These are phyloP conservation scores for Xyrichtys novacula DNA, from an alignment of 2,797 vertebrate genomes.

Conservation along the genomic window DNA sequence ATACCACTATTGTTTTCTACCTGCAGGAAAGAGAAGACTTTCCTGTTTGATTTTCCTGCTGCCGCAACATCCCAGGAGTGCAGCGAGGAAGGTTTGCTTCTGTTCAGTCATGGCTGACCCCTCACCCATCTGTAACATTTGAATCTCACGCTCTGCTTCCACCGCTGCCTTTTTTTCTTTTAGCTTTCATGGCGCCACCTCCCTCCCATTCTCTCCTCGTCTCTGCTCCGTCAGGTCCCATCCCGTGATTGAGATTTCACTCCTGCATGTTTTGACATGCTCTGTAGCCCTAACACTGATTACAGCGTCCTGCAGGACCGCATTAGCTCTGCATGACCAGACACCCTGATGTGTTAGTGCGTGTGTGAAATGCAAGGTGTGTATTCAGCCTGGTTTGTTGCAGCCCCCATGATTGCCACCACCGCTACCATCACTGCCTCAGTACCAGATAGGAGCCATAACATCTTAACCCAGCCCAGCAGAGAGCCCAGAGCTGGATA, in stretches of 20 bases:
- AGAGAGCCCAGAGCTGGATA: slow-evolving; percentile 1
- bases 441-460: slow-evolving; percentile 13
- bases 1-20: slow-evolving; percentile 36
- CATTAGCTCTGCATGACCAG: slow-evolving; percentile 60
- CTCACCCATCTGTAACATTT: slow-evolving; percentile 40
- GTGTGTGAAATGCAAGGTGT: slow-evolving; percentile 1
- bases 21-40: background rate
- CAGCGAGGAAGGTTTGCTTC: slow-evolving; percentile 20
- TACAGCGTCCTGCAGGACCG: slow-evolving; percentile 57
- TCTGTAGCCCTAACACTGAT: slow-evolving; percentile 49
- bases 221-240: slow-evolving; percentile 37
- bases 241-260: slow-evolving; percentile 55
- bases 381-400: background rate
- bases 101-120: slow-evolving; percentile 45
- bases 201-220: slow-evolving; percentile 1
- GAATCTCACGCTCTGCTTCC: slow-evolving; percentile 41
- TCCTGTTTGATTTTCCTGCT: slow-evolving; percentile 32
- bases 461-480: background rate
- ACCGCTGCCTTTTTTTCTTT: slow-evolving; percentile 6
- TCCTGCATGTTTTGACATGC: slow-evolving; percentile 52
- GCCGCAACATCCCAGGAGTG: slow-evolving; percentile 6
- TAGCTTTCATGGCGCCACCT: slow-evolving; percentile 19
- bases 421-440: background rate
- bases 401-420: background rate
- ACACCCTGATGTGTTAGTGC: slow-evolving; percentile 12